phyloP scores from a whole-genome alignment of 2,888 invertebrate genomes.

The Polyploca ridens region DNA sequence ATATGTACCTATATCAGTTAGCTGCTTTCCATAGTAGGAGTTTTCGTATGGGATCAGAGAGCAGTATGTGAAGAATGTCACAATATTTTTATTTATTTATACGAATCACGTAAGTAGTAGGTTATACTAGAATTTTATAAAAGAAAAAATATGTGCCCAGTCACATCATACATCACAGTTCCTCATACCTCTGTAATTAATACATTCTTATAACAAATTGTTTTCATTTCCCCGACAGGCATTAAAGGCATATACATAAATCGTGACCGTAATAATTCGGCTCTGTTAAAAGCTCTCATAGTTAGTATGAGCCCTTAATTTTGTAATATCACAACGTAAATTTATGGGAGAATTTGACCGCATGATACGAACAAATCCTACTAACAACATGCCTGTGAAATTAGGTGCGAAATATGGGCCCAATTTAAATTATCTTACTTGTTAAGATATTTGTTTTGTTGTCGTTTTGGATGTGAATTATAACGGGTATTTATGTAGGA shows the following conservation, averaged over 20 bases:
- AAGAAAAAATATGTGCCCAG: background rate
- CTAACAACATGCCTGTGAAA: constrained; percentile 14
- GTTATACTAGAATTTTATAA: background rate
- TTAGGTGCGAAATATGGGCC: constrained; percentile 10
- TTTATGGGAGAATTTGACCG: constrained; percentile 51
- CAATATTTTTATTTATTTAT: too few species aligned
- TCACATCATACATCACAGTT: constrained; percentile 3
- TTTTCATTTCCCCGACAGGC: constrained; percentile 45
- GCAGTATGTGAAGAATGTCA: too few species aligned
- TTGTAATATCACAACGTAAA: constrained; percentile 50
- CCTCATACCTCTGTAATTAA: constrained; percentile 35
- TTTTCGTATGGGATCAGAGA: too few species aligned
- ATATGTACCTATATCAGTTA: too few species aligned
- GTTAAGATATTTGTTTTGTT: background rate
- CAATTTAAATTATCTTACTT: constrained; percentile 1
- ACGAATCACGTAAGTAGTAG: background rate
- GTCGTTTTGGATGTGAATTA: background rate
- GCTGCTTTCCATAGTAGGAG: too few species aligned
- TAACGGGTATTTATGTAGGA: too few species aligned
- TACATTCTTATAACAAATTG: constrained; percentile 58
- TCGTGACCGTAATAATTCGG: constrained; percentile 60
- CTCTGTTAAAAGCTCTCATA: constrained; percentile 50
- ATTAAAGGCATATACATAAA: constrained; percentile 57
- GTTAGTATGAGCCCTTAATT: constrained; percentile 52
- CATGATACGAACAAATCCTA: constrained; percentile 18